phyloP scores from a whole-genome alignment of 1,140 invertebrate species.

The Manduca sexta region DNA sequence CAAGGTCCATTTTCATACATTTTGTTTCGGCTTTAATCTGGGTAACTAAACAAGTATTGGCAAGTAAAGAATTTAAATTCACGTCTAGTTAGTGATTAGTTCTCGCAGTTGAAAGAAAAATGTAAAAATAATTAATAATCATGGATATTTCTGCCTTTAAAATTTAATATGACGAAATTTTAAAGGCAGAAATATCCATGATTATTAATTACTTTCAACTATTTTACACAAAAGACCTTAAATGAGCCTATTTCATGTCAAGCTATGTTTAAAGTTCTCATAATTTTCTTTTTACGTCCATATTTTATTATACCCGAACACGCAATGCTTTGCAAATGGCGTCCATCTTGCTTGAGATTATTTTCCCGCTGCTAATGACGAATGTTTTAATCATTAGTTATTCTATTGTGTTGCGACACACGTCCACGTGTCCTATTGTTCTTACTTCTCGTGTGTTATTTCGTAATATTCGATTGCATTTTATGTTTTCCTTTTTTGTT shows the following conservation, averaged over 20 bases:
- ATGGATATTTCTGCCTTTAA: too few relatives aligned
- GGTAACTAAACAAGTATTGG: too few relatives aligned
- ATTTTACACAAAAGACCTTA: too few relatives aligned
- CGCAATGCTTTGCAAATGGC: constrained; percentile 8
- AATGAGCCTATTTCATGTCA: constrained; percentile 20
- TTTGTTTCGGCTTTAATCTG: too few relatives aligned
- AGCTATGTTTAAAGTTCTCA: constrained; percentile 8
- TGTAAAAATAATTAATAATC: too few relatives aligned
- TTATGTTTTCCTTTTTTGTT: constrained; percentile 12
- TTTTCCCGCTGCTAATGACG: not conserved
- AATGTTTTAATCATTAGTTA: not conserved
- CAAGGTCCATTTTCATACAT: too few relatives aligned
- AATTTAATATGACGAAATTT: too few relatives aligned
- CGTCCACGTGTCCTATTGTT: constrained; percentile 37
- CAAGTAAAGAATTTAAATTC: too few relatives aligned
- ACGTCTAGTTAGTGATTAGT: too few relatives aligned
- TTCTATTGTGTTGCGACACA: constrained; percentile 17
- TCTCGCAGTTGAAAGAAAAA: too few relatives aligned
- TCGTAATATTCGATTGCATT: constrained; percentile 19
- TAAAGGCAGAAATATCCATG: too few relatives aligned
- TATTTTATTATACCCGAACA: not conserved
- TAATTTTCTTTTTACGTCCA: not conserved
- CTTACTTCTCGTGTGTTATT: constrained; percentile 13
- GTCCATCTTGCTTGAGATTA: not conserved
- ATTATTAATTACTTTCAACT: too few relatives aligned